Evolutionary conservation across 1,140 invertebrate genomes (phyloP).

Genomic region (Oedothorax gibbosus): DNA sequence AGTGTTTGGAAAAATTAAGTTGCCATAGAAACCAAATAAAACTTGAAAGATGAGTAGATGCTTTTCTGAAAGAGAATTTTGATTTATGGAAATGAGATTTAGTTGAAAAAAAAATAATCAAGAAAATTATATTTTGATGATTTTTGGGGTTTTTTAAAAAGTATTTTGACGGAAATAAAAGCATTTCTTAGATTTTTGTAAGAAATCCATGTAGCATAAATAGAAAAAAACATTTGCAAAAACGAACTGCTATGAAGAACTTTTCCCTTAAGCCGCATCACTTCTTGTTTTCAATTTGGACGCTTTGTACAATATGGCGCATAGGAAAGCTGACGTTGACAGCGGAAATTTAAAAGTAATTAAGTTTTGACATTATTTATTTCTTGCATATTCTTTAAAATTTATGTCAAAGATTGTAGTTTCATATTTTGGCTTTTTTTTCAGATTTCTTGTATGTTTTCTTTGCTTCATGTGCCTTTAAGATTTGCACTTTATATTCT

Average conservation of each 20-base stretch:
- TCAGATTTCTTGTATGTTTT: too few species aligned
- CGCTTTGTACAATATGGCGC: constrained; percentile 29
- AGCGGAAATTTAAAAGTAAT: constrained; percentile 13
- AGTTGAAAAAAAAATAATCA: neutral
- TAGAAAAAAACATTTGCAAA: neutral
- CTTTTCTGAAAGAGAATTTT: neutral
- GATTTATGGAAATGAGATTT: neutral
- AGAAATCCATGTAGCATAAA: too few species aligned
- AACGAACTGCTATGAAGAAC: constrained; percentile 3
- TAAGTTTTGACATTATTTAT: neutral
- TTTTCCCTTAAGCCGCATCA: constrained; percentile 35
- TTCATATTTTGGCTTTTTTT: neutral
- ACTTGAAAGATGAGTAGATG: neutral
- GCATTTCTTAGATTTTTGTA: too few species aligned
- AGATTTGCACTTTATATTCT: too few species aligned
- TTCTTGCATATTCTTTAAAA: too few species aligned
- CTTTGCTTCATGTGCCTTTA: too few species aligned
- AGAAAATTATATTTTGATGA: too few species aligned
- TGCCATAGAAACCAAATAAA: neutral
- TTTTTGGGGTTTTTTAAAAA: too few species aligned
- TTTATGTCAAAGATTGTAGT: neutral
- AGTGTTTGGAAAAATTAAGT: too few species aligned
- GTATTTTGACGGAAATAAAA: too few species aligned
- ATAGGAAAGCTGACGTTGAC: constrained; percentile 46
- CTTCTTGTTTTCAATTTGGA: constrained; percentile 1